Evolutionary conservation across 2,888 invertebrate genomes (phyloP), one percentile per base, ranked within the genome.

Genomic region (Neria commutata): DNA sequence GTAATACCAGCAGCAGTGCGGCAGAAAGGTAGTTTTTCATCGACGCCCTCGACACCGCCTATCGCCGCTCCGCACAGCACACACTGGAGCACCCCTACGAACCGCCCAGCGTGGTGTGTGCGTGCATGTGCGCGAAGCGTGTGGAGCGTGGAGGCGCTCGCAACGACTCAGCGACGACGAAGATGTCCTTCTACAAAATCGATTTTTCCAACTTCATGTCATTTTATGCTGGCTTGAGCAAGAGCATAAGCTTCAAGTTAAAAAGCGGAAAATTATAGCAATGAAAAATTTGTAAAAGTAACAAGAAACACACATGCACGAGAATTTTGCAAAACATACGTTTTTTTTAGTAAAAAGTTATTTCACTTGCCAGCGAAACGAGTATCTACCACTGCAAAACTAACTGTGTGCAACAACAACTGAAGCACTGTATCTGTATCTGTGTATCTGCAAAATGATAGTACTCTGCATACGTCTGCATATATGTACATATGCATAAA

Each of bases 111-210:
- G 16, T 46, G 33, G 34, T 29, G 34, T 49, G n/a, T n/a, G n/a
- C n/a, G n/a, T n/a, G n/a, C n/a, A n/a, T n/a, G n/a, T n/a, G n/a
- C n/a, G n/a, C n/a, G n/a, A n/a, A n/a, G n/a, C n/a, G n/a, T n/a
- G n/a, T n/a, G n/a, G n/a, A n/a, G n/a, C n/a, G n/a, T n/a, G n/a
- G n/a, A n/a, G n/a, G n/a, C n/a, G 67, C 69, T 65, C 17, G 63
- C 61, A 51, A 50, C 56, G 50, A 63, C 61, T 54, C 56, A 46
- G 24, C 19, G 26, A 25, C 56, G 66, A 67, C 65, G 64, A 63
- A 63, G 68, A 76, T 74, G 78, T 77, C 77, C 77, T 77, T 77
- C 78, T 71, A 69, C 61, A 69, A 70, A 76, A 77, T 77, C 77
- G 77, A 77, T 77, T 77, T 77, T 73, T 76, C 70, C 74, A 67